Conservation (phyloP, 2,888 invertebrate species). For the Tuta absoluta region DNA sequence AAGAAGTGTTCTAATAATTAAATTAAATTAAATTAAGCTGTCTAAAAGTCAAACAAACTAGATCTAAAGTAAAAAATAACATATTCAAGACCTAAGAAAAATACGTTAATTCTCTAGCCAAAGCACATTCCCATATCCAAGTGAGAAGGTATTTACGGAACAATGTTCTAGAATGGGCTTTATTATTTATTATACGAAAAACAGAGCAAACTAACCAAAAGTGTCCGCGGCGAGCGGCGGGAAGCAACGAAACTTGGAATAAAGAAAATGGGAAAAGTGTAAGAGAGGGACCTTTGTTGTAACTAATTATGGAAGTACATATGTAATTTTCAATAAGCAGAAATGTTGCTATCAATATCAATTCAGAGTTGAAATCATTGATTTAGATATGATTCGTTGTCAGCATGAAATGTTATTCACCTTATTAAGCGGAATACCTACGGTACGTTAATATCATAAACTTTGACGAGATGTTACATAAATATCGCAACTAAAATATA, state of each 20-base stretch:
- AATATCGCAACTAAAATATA: no score
- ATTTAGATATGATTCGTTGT: no score
- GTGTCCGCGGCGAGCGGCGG: constrained; percentile 77
- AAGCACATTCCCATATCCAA: constrained; percentile 8
- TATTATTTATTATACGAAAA: constrained; percentile 79
- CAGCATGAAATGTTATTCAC: no score
- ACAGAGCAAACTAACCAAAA: constrained; percentile 80
- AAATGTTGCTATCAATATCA: no score
- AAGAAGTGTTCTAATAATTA: no score
- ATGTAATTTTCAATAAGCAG: neutral
- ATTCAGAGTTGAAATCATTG: no score
- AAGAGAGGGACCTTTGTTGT: neutral
- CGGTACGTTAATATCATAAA: no score
- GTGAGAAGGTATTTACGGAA: constrained; percentile 29
- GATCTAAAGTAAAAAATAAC: neutral
- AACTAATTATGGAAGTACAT: neutral
- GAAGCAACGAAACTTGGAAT: constrained; percentile 72
- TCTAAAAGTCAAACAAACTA: no score
- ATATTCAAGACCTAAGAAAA: neutral
- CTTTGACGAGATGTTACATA: no score
- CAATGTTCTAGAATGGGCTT: constrained; percentile 50
- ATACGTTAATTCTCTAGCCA: neutral
- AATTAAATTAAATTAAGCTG: no score
- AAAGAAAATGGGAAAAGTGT: constrained; percentile 62
- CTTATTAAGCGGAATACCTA: no score